Evolutionary conservation across 2,888 invertebrate genomes (phyloP).

Genomic region (Altica lythri): DNA sequence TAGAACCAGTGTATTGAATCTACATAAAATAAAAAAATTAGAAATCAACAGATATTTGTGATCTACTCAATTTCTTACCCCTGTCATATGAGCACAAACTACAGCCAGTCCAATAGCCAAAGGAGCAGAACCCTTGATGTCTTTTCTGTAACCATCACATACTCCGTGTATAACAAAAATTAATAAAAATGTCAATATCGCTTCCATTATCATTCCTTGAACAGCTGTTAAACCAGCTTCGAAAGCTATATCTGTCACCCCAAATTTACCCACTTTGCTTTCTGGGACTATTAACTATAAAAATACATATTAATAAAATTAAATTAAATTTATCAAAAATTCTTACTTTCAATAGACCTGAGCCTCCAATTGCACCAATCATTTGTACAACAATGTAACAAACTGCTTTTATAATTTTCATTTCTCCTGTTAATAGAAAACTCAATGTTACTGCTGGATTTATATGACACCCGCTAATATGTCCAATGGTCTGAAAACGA

Average conservation of each 20-base stretch:
- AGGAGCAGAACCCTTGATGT: slow-evolving; percentile 67
- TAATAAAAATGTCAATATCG: slow-evolving; percentile 75
- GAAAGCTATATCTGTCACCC: slow-evolving; percentile 59
- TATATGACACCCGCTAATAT: slow-evolving; percentile 72
- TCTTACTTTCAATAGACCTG: slow-evolving; percentile 63
- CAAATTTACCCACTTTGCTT: slow-evolving; percentile 54
- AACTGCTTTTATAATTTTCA: slow-evolving; percentile 64
- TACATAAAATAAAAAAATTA: slow-evolving; percentile 47
- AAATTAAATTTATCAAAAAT: no score
- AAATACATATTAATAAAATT: neutral
- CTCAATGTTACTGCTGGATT: slow-evolving; percentile 75
- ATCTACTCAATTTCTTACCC: slow-evolving; percentile 74
- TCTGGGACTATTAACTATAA: slow-evolving; percentile 59
- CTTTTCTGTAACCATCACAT: slow-evolving; percentile 64
- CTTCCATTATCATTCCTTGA: slow-evolving; percentile 83
- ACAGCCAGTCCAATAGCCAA: slow-evolving; percentile 71
- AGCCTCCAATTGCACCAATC: slow-evolving; percentile 67
- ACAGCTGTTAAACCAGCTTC: slow-evolving; percentile 63
- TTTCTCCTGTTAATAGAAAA: slow-evolving; percentile 68
- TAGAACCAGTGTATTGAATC: slow-evolving; percentile 70
- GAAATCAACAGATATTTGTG: neutral
- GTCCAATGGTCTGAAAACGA: slow-evolving; percentile 65
- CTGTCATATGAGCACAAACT: slow-evolving; percentile 66
- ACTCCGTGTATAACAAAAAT: slow-evolving; percentile 69
- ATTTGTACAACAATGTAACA: slow-evolving; percentile 70